Conservation (phyloP, 2,113 vertebrate species). For the Oryzias melastigma region DNA sequence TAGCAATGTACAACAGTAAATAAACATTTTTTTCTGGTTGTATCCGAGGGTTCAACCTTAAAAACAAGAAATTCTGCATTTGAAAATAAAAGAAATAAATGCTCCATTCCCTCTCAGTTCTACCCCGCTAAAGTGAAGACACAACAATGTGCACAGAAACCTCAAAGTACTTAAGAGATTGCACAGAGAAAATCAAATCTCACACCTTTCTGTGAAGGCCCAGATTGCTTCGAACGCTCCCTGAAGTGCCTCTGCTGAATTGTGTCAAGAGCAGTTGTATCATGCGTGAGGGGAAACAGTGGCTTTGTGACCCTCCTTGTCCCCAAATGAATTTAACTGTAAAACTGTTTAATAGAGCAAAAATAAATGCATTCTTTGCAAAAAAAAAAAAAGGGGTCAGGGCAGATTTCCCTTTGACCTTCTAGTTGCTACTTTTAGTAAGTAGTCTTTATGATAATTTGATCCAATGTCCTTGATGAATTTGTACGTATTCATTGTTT, state of each 20-base stretch:
- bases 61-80: no score
- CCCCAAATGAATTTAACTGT: slow-evolving; percentile 41
- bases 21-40: no score
- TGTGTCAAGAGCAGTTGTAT: slow-evolving; percentile 11
- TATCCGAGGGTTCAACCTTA: no score
- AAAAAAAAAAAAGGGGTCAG: slow-evolving; percentile 14
- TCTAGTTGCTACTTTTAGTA: slow-evolving; percentile 33
- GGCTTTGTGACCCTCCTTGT: slow-evolving; percentile 13
- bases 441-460: no score
- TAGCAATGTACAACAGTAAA: no score
- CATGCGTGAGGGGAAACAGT: slow-evolving; percentile 20
- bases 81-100: no score
- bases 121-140: slow-evolving; percentile 11
- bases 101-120: not conserved
- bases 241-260: slow-evolving; percentile 22
- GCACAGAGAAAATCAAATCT: slow-evolving; percentile 25
- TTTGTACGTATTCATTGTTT: no score
- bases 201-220: slow-evolving; percentile 14
- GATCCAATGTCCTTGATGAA: no score
- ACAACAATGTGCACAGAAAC: slow-evolving; percentile 10
- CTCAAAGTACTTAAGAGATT: slow-evolving; percentile 23
- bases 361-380: slow-evolving; percentile 1
- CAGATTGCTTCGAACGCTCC: slow-evolving; percentile 19
- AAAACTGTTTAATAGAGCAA: slow-evolving; percentile 27
- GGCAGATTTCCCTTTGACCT: slow-evolving; percentile 37